A percentile compares a stretch with the other conserved stretches of the same genome.
Conservation (phyloP, 2,113 vertebrate genomes). For the Eolophus roseicapilla region DNA sequence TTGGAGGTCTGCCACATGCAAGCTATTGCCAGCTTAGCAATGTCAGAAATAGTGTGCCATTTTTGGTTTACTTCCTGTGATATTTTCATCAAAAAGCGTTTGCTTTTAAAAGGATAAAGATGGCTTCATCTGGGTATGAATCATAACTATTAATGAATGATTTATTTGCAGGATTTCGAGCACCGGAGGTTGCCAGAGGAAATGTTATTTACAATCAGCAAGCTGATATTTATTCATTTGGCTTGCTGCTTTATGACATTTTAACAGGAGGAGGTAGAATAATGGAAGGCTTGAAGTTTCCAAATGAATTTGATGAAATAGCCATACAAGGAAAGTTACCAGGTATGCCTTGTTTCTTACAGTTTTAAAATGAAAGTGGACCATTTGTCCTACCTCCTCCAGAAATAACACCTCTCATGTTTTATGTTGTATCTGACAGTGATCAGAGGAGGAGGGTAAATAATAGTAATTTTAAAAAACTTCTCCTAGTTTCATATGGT, state of each 20-base stretch:
- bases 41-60: neutral
- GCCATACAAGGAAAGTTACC: slow-evolving; percentile 92
- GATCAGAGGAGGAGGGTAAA: neutral
- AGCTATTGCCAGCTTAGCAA: neutral
- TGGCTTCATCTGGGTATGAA: neutral
- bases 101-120: neutral
- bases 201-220: slow-evolving; percentile 96
- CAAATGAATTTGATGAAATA: slow-evolving; percentile 96
- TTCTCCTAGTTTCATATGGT: neutral
- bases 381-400: neutral
- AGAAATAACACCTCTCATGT: neutral
- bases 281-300: slow-evolving; percentile 94
- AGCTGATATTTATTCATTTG: slow-evolving; percentile 95
- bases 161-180: slow-evolving; percentile 85
- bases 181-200: slow-evolving; percentile 93
- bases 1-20: neutral
- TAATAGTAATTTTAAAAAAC: neutral
- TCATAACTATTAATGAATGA: neutral
- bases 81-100: neutral
- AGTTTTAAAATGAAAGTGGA: neutral
- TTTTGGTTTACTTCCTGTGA: slow-evolving; percentile 9
- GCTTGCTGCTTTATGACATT: slow-evolving; percentile 94
- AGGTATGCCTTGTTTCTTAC: slow-evolving; percentile 74
- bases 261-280: slow-evolving; percentile 91
- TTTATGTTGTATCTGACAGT: neutral